phyloP scores from a whole-genome alignment of 2,113 vertebrate genomes.

The Pandion haliaetus region DNA sequence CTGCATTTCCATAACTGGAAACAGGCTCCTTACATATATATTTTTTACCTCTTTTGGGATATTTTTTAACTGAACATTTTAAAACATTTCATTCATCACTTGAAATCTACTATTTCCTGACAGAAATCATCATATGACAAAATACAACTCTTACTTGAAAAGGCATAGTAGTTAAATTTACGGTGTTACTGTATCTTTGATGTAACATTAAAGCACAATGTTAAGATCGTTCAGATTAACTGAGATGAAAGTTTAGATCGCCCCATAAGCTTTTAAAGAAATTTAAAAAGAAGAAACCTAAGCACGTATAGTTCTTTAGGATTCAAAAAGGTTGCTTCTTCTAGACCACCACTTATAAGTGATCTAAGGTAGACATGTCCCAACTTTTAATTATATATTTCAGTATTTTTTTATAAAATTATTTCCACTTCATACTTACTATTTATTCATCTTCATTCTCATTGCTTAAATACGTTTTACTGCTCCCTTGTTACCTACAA shows the following conservation, averaged over 20 bases:
- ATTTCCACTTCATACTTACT: not conserved
- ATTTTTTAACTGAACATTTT: not conserved
- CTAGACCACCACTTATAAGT: not conserved
- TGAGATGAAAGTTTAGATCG: not conserved
- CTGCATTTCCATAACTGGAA: not conserved
- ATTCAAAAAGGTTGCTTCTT: not conserved
- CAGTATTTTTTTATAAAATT: not conserved
- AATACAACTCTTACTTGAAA: not conserved
- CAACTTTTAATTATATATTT: not conserved
- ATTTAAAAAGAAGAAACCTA: not conserved
- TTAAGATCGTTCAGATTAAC: not conserved
- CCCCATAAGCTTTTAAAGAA: not conserved
- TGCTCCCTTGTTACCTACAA: not conserved
- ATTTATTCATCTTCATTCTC: not conserved
- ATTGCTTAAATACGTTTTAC: not conserved
- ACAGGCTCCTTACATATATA: not conserved
- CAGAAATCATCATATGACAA: not conserved
- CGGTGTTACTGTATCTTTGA: not conserved
- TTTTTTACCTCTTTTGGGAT: not conserved
- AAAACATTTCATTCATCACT: not conserved
- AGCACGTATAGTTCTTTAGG: not conserved
- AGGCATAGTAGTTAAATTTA: not conserved
- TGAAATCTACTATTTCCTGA: not conserved
- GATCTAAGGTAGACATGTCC: not conserved
- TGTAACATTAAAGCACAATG: not conserved